These are phyloP conservation scores for Candoia aspera DNA, from an alignment of 2,113 vertebrate species.

Conservation along the genomic window DNA sequence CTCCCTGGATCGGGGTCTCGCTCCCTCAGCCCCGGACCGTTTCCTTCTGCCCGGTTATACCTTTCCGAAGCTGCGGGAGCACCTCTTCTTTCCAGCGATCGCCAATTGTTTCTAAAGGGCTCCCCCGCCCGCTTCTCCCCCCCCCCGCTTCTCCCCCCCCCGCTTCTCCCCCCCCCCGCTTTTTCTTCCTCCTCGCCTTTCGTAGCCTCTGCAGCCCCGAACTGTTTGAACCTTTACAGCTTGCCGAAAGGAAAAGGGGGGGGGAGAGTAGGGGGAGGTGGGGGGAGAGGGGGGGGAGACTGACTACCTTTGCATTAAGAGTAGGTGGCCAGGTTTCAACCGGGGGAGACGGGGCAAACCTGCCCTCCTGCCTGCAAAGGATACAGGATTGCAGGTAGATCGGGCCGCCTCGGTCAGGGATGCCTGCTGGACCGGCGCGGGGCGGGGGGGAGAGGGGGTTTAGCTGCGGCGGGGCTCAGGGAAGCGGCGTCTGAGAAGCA, in stretches of 20 bases:
- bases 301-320: not conserved
- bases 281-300: too few species aligned
- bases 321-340: not conserved
- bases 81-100: slow-evolving; percentile 33
- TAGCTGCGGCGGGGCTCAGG: not conserved
- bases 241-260: not conserved
- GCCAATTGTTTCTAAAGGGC: slow-evolving; percentile 43
- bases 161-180: too few species aligned
- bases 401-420: not conserved
- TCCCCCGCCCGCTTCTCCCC: too few species aligned
- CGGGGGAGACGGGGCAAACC: not conserved
- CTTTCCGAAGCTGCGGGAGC: not conserved
- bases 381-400: not conserved
- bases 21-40: not conserved
- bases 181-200: not conserved
- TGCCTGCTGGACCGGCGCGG: not conserved
- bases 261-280: too few species aligned
- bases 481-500: not conserved
- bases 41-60: slow-evolving; percentile 8
- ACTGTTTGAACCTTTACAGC: not conserved
- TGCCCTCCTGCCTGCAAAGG: too few species aligned
- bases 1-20: slow-evolving; percentile 40
- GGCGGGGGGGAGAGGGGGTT: not conserved
- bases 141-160: too few species aligned
- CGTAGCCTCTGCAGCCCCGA: not conserved